Percentiles rank a stretch among this genome's conserved stretches.
These are phyloP conservation scores for Aphis craccivora DNA, from an alignment of 1,140 invertebrate species.

Conservation along the genomic window DNA sequence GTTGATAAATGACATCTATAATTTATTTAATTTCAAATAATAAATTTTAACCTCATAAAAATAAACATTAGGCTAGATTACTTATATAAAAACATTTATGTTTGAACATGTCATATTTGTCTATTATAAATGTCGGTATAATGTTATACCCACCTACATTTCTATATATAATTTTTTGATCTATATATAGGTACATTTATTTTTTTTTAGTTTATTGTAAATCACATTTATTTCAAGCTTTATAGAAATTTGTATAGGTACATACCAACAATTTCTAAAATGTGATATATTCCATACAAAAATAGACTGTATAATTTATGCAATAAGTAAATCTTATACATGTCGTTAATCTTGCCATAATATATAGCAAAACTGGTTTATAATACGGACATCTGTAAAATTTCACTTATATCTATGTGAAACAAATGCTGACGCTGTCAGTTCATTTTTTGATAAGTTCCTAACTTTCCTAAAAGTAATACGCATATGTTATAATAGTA, in stretches of 20 bases:
- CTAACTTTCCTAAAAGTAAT: not conserved
- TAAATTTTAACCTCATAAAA: not conserved
- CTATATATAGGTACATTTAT: not conserved
- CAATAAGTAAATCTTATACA: not conserved
- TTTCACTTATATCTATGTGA: too few relatives aligned
- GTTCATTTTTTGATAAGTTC: not conserved
- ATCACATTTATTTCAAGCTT: not conserved
- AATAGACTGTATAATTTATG: not conserved
- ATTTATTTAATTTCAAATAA: not conserved
- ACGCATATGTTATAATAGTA: not conserved
- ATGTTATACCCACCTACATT: too few relatives aligned
- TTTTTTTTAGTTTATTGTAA: not conserved
- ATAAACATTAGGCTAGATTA: not conserved
- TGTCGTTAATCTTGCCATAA: too few relatives aligned
- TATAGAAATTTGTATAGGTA: not conserved
- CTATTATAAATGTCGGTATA: too few relatives aligned
- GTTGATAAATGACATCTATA: too few relatives aligned
- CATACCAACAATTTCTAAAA: too few relatives aligned
- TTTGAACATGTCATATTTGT: not conserved
- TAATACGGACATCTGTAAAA: too few relatives aligned
- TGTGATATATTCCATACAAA: not conserved
- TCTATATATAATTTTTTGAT: too few relatives aligned
- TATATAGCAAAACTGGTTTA: too few relatives aligned
- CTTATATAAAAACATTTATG: not conserved
- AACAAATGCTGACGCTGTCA: not conserved